A percentile compares a stretch with the other conserved stretches of the same genome.
Evolutionary conservation across 2,888 invertebrate species (phyloP).

Genomic region (Leptarthrus brevirostris): DNA sequence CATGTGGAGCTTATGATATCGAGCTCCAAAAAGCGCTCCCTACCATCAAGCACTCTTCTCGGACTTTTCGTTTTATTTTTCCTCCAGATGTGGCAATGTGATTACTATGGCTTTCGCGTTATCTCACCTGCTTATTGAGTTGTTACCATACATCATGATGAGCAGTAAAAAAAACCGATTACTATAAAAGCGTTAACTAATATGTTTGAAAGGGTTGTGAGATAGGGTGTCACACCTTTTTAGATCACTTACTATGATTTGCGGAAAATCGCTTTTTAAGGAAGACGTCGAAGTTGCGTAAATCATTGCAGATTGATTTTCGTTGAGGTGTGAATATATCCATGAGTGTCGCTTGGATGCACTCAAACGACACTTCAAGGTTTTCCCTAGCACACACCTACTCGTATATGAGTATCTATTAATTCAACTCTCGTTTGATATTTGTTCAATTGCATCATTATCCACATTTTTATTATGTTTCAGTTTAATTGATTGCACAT

Average conservation of each 20-base stretch:
- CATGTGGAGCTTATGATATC: slow-evolving; percentile 1
- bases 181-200: too few relatives aligned
- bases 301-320: background rate
- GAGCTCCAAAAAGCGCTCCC: slow-evolving; percentile 12
- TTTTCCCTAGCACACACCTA: background rate
- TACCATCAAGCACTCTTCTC: background rate
- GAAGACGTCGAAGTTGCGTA: background rate
- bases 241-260: too few relatives aligned
- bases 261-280: too few relatives aligned
- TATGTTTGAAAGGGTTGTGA: too few relatives aligned
- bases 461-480: too few relatives aligned
- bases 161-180: too few relatives aligned
- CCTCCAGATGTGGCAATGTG: slow-evolving; percentile 20
- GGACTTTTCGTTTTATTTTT: slow-evolving; percentile 7
- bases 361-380: background rate
- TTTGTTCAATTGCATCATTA: background rate
- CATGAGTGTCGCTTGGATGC: background rate
- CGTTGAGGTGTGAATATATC: too few relatives aligned
- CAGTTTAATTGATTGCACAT: too few relatives aligned
- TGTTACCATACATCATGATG: too few relatives aligned
- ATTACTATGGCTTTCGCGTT: slow-evolving; percentile 16
- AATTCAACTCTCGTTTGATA: background rate
- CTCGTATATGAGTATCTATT: background rate
- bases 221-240: too few relatives aligned
- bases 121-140: slow-evolving; percentile 18